Evolutionary conservation across 2,888 invertebrate species (phyloP).

Genomic region (Spilosoma lubricipeda): DNA sequence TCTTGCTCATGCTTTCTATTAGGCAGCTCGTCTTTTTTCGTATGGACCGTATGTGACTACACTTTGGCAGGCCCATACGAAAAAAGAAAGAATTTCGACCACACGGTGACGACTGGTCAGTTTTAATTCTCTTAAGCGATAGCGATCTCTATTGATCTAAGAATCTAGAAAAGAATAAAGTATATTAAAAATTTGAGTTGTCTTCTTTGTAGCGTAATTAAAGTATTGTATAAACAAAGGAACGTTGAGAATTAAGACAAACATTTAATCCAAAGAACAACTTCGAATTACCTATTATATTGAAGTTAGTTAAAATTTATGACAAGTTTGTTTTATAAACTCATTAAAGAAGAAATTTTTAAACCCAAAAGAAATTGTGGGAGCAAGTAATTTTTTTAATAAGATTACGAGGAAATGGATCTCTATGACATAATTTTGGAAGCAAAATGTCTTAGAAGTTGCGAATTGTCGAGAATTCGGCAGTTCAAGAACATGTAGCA

Average conservation of each 20-base stretch:
- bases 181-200: neutral
- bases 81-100: too few relatives aligned
- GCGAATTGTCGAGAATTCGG: neutral
- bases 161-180: neutral
- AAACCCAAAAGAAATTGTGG: neutral
- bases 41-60: too few relatives aligned
- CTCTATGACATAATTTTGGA: too few relatives aligned
- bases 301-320: conserved; percentile 1
- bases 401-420: too few relatives aligned
- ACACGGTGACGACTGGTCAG: too few relatives aligned
- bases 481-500: neutral
- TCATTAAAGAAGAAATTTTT: neutral
- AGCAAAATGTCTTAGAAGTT: too few relatives aligned
- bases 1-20: too few relatives aligned
- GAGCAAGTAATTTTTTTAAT: too few relatives aligned
- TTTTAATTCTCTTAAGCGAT: neutral
- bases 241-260: neutral
- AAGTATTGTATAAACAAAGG: neutral
- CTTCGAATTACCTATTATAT: neutral
- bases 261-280: neutral
- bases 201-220: neutral
- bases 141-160: neutral
- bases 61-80: too few relatives aligned
- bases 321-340: neutral
- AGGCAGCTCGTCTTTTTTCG: too few relatives aligned